Evolutionary conservation across 2,888 invertebrate species (phyloP).

Genomic region (Aromia moschata): DNA sequence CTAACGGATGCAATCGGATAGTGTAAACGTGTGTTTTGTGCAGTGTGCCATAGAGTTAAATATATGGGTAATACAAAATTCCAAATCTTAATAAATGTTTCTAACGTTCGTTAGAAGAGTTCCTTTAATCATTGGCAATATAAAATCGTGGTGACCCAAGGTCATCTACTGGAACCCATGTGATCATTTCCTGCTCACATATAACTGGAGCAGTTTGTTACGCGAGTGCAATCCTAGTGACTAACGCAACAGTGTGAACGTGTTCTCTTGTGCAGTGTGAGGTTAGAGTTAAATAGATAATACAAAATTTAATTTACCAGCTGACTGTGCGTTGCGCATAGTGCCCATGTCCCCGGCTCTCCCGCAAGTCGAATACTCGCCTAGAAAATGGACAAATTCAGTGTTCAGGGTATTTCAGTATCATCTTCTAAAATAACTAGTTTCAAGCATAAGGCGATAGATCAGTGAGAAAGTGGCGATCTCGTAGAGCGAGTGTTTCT

Average conservation of each 20-base stretch:
- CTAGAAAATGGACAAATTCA: slow-evolving; percentile 37
- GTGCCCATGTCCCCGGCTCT: slow-evolving; percentile 39
- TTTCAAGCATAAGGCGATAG: slow-evolving; percentile 16
- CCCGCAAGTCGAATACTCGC: slow-evolving; percentile 38
- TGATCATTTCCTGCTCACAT: no score
- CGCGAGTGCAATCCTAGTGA: not conserved
- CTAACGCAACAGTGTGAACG: not conserved
- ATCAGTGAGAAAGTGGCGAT: slow-evolving; percentile 6
- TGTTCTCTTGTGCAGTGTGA: slow-evolving; percentile 18
- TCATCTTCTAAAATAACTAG: slow-evolving; percentile 6
- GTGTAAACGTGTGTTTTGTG: no score
- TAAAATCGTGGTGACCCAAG: no score
- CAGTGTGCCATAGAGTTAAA: no score
- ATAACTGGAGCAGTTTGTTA: no score
- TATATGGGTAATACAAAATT: no score
- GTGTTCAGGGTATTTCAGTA: not conserved
- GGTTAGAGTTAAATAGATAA: slow-evolving; percentile 10
- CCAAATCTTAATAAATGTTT: no score
- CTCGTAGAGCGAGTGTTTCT: slow-evolving; percentile 2
- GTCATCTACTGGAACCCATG: no score
- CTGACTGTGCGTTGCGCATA: slow-evolving; percentile 43
- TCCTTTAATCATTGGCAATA: no score
- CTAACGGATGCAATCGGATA: no score
- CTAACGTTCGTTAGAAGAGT: no score
- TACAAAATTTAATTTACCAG: slow-evolving; percentile 37